phyloP scores from a whole-genome alignment of 1,140 invertebrate species.

The Nebria ingens region DNA sequence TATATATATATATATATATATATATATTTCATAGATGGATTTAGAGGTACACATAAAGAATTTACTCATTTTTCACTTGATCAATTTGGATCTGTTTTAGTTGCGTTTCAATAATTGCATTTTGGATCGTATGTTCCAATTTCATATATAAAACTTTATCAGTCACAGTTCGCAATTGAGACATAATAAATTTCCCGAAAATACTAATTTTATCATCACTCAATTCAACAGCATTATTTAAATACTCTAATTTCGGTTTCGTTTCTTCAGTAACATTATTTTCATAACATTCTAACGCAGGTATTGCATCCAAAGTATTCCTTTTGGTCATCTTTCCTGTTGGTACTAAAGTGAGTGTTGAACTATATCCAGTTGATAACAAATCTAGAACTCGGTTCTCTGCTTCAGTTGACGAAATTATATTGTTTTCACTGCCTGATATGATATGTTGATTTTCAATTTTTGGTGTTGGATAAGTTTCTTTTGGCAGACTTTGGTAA shows the following conservation, averaged over 20 bases:
- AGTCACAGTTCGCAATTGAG: not conserved
- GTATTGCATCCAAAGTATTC: not conserved
- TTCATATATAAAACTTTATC: not conserved
- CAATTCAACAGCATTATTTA: not conserved
- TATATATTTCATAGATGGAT: too few relatives aligned
- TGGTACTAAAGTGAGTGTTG: not conserved
- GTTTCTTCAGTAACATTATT: not conserved
- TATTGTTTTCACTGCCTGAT: too few relatives aligned
- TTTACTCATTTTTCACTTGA: not conserved
- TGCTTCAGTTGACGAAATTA: too few relatives aligned
- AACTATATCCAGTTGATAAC: not conserved
- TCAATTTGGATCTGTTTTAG: not conserved
- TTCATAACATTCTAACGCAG: too few relatives aligned
- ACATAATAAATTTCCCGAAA: slow-evolving; percentile 4
- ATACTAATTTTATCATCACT: not conserved
- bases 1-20: too few relatives aligned
- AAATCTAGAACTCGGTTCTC: not conserved
- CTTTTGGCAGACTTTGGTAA: too few relatives aligned
- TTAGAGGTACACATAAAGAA: too few relatives aligned
- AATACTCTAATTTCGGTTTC: not conserved
- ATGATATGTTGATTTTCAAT: too few relatives aligned
- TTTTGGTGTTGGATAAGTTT: too few relatives aligned
- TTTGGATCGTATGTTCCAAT: slow-evolving; percentile 1
- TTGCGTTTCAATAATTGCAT: slow-evolving; percentile 1
- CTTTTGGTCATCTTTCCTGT: not conserved